Base-by-base conservation (phyloP, 1,140 invertebrate species). In the Probaryconus sp. region DNA sequence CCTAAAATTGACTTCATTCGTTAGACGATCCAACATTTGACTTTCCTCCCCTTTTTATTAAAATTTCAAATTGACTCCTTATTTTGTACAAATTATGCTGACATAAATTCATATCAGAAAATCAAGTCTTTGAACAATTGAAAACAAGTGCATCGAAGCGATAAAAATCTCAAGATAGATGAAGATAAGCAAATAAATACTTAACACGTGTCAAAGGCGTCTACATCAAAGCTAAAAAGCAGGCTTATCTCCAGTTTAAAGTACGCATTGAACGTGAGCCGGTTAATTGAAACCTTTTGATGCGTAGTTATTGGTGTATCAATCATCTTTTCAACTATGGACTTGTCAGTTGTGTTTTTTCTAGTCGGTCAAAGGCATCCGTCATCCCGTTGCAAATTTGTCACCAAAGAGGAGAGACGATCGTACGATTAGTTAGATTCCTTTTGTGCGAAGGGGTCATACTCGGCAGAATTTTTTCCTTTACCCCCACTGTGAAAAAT, bases 311-410 rank as follows among this genome's bases (percentile, higher is more conserved):
- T 83, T 77, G 70, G 18, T 35, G 51, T 65, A n/a, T 82, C 78
- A 60, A 81, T 81, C 77, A 80, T 79, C 61, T 43, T 76, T 65
- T 69, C 69, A 77, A 51, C 47, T 56, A 38, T 65, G 50, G 17
- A 58, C 56, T 76, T 58, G 56, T 63, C 55, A 68, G 38, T 24
- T 20, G 51, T 72, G 55, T 56, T 74, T 72, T n/a, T 71, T 76
- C 55, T 61, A 31, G 21, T 31, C 48, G 71, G 76, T 80, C 78
- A 80, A 81, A 78, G 60, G 77, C 81, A 84, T 86, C 84, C 76
- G 81, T 87, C 85, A 86, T 80, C 74, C 74, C 81, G 76, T 78
- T 71, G 71, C 76, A 79, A 85, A 85, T 86, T 86, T 86, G 84
- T 86, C 84, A 84, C 79, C 73, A 77, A 55, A 35, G 79, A n/a